Base-by-base conservation (phyloP, 2,888 invertebrate species). In the Tetragonula carbonaria region DNA sequence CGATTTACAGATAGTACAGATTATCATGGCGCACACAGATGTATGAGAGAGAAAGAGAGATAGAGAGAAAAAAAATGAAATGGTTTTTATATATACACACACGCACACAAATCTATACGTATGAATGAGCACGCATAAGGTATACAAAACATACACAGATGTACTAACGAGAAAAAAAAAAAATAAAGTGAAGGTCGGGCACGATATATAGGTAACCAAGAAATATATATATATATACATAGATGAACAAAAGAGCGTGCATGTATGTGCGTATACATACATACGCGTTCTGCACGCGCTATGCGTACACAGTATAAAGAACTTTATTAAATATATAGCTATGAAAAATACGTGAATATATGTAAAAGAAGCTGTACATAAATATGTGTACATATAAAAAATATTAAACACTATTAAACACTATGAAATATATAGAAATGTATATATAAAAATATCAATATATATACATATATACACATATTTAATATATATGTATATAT, bases 201-300 rank as follows among this genome's bases (percentile, higher is more conserved):
- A 84, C 78, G 82, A 77, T 73, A 51, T 62, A 33, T 76, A 65
- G 65, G 23, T 76, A 59, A 80, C 71, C 78, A 74, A 84, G 71
- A 85, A 63, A 75, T 68, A 65, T 13, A 38, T 63, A 82, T 74
- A 83, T 75, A 45, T 79, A 79, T 80, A 80, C 77, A 71, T 6
- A 59, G 65, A 74, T 63, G 59, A 50, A 80, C 65, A 85, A 57
- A 74, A 72, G 73, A 85, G 79, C 87, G 90, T 90, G 89, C 89
- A 90, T 86, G 85, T 90, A 86, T 88, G 88, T 86, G 87, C 90
- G 86, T 88, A 90, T 85, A 83, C 85, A 84, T 89, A 89, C 83
- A 86, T 82, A 85, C 82, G 79, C 55, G 67, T 59, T 45, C 73
- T 62, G 65, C 68, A 90, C 82, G 85, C 45, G 45, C 45, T 45